Percentiles rank a stretch among this genome's conserved stretches.
Conservation (phyloP, 2,113 vertebrate genomes). For the Stercorarius parasiticus region DNA sequence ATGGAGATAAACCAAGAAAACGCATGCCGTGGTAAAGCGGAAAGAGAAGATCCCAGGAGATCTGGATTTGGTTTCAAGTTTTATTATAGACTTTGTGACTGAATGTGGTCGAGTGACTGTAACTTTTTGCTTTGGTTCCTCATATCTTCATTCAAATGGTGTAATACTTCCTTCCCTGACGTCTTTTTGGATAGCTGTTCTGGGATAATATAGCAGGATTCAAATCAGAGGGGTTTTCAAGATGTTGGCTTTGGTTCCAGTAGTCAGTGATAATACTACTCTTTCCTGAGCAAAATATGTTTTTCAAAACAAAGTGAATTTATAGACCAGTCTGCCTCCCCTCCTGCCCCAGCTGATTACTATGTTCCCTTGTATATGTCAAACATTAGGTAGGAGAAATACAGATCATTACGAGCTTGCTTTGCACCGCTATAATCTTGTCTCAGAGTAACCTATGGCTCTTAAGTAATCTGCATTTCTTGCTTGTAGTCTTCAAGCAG, state of each 20-base stretch:
- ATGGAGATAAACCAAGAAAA: not conserved
- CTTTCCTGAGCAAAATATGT: not conserved
- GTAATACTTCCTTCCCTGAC: not conserved
- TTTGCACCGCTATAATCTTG: not conserved
- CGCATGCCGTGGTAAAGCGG: not conserved
- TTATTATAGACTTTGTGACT: not conserved
- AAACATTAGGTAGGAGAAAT: not conserved
- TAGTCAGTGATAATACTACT: not conserved
- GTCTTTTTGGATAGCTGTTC: not conserved
- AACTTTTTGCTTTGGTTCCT: not conserved
- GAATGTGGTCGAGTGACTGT: fast-evolving
- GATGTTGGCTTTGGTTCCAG: not conserved
- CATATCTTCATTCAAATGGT: not conserved
- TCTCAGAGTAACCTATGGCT: not conserved
- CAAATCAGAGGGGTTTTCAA: not conserved
- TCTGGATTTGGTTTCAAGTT: not conserved
- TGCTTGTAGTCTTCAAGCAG: not conserved
- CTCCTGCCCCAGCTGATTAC: not conserved
- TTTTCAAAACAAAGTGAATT: not conserved
- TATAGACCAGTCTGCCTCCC: not conserved
- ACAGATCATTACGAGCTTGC: not conserved
- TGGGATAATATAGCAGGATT: not conserved
- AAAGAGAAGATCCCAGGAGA: not conserved
- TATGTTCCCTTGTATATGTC: not conserved
- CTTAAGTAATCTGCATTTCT: not conserved